phyloP scores from a whole-genome alignment of 2,888 invertebrate genomes.

The Clusia tigrina region DNA sequence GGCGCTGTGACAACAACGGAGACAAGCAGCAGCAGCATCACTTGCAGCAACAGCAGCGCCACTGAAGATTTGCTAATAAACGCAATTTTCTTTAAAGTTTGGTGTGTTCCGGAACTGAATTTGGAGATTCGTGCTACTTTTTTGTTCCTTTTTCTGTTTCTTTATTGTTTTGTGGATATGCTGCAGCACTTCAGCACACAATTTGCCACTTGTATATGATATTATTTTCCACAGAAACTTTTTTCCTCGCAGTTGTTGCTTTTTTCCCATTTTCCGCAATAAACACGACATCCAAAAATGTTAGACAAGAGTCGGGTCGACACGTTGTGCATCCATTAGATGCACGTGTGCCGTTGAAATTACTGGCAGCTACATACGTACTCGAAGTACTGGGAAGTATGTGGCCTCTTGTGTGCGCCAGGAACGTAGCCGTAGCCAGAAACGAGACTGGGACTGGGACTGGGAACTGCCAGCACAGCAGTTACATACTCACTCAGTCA shows the following conservation, averaged over 20 bases:
- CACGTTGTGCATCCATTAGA: background rate
- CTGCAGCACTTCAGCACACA: no score
- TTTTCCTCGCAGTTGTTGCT: background rate
- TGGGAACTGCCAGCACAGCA: no score
- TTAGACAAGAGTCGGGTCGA: background rate
- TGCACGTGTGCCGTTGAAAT: background rate
- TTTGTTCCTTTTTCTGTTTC: background rate
- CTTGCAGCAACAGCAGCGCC: no score
- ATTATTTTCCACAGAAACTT: background rate
- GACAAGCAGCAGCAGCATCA: background rate
- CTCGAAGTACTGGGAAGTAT: background rate
- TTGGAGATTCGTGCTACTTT: no score
- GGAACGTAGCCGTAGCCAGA: no score
- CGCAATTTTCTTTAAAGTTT: no score
- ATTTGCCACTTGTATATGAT: background rate
- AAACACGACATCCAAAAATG: background rate
- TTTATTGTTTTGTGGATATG: background rate
- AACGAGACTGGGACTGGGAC: no score
- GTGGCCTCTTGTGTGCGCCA: background rate
- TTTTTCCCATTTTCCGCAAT: background rate
- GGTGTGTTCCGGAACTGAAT: no score
- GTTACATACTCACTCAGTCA: no score
- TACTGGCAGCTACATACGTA: background rate
- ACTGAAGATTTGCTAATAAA: no score
- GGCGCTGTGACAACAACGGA: no score